phyloP scores from a whole-genome alignment of 92 coral and sea anemone species.

The Hydrozoanthus gracilis region DNA sequence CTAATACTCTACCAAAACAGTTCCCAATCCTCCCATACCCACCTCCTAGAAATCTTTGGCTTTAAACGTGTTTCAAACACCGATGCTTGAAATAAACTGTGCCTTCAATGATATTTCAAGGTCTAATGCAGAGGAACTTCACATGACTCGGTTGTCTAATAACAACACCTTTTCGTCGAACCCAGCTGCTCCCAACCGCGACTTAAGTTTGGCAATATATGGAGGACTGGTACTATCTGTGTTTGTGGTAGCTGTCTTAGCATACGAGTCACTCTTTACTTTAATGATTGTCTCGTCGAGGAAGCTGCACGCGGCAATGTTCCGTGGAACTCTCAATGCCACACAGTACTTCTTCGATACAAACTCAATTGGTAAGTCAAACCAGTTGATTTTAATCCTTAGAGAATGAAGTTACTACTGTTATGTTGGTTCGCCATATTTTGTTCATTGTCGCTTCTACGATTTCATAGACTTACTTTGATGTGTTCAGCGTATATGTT shows the following conservation, averaged over 20 bases:
- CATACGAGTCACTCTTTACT: slow-evolving; percentile 63
- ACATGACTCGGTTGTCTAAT: slow-evolving; percentile 19
- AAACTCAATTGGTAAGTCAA: slow-evolving; percentile 68
- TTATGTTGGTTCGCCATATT: too few species aligned
- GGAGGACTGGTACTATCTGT: slow-evolving; percentile 70
- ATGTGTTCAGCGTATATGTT: too few species aligned
- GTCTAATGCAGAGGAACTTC: slow-evolving; percentile 71
- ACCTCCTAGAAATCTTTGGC: too few species aligned
- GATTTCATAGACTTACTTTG: too few species aligned
- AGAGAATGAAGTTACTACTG: too few species aligned
- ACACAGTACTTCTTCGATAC: slow-evolving; percentile 81
- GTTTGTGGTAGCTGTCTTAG: slow-evolving; percentile 54
- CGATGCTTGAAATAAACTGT: too few species aligned
- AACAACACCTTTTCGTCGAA: slow-evolving; percentile 50
- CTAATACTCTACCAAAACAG: too few species aligned
- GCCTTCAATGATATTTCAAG: slow-evolving; percentile 14
- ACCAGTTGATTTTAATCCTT: background rate
- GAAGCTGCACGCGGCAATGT: slow-evolving; percentile 66
- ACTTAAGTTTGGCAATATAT: slow-evolving; percentile 66
- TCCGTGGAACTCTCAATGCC: slow-evolving; percentile 60
- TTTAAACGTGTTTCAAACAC: too few species aligned
- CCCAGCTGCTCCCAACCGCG: slow-evolving; percentile 55
- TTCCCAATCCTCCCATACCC: too few species aligned
- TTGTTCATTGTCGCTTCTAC: too few species aligned
- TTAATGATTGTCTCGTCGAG: slow-evolving; percentile 68